phyloP scores from a whole-genome alignment of 2,113 vertebrate genomes.

The Opisthocomus hoazin region DNA sequence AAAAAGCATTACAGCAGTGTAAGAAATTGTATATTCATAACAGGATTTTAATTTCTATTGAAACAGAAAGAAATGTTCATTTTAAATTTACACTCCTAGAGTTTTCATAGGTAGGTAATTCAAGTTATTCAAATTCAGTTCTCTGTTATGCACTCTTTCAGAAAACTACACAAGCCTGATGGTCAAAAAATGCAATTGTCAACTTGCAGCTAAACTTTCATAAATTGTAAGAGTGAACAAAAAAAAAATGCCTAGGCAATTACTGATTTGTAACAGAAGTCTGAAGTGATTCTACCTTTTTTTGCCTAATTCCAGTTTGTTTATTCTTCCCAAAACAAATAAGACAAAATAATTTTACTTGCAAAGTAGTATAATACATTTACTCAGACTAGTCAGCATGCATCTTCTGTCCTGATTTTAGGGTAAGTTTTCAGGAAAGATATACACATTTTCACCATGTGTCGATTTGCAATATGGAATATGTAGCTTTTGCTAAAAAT shows the following conservation, averaged over 20 bases:
- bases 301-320: background rate
- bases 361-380: background rate
- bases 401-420: background rate
- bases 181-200: constrained; percentile 36
- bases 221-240: background rate
- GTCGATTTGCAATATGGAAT: background rate
- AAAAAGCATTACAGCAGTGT: background rate
- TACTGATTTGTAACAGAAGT: constrained; percentile 5
- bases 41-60: background rate
- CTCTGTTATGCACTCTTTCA: constrained; percentile 15
- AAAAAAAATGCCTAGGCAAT: background rate
- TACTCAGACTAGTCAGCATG: background rate
- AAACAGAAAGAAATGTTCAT: background rate
- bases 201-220: constrained; percentile 34
- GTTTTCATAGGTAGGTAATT: constrained; percentile 8
- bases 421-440: background rate
- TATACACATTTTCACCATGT: background rate
- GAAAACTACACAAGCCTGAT: background rate
- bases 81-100: background rate
- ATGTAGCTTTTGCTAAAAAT: background rate
- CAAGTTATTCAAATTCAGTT: constrained; percentile 35
- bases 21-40: background rate
- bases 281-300: background rate
- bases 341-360: background rate
- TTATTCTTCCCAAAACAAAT: constrained; percentile 7